phyloP scores from a whole-genome alignment of 2,888 invertebrate genomes.

The Nomada goodeniana region DNA sequence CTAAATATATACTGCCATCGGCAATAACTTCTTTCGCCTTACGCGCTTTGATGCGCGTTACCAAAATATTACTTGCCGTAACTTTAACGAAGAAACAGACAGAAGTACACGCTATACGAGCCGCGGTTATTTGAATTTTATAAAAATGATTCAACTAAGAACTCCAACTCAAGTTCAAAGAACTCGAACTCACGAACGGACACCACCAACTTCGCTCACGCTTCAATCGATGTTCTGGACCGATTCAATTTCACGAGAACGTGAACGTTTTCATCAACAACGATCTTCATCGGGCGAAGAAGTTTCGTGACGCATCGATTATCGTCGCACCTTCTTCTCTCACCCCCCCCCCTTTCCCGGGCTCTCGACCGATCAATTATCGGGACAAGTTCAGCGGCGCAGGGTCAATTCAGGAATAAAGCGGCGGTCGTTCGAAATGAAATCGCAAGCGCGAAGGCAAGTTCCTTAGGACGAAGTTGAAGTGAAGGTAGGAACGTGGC shows the following conservation, averaged over 20 bases:
- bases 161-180: too few relatives aligned
- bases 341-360: not conserved
- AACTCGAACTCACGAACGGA: too few relatives aligned
- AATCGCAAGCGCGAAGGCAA: slow-evolving; percentile 81
- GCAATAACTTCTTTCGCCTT: too few relatives aligned
- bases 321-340: not conserved
- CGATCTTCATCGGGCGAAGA: not conserved
- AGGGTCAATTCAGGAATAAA: slow-evolving; percentile 52
- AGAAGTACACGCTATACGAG: too few relatives aligned
- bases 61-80: too few relatives aligned
- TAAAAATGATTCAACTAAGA: too few relatives aligned
- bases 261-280: not conserved
- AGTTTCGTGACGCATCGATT: slow-evolving; percentile 10
- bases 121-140: too few relatives aligned
- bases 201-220: not conserved
- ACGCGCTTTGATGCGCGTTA: too few relatives aligned
- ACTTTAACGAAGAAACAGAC: too few relatives aligned
- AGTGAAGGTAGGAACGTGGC: slow-evolving; percentile 78
- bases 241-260: not conserved
- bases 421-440: slow-evolving; percentile 72
- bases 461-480: slow-evolving; percentile 78
- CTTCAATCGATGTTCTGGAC: not conserved
- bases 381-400: slow-evolving; percentile 36
- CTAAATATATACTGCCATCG: too few relatives aligned
- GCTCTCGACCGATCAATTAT: slow-evolving; percentile 35